Percentiles rank a stretch among this genome's conserved stretches.
phyloP scores from a whole-genome alignment of 2,888 invertebrate species.

The Agrotis clavis region DNA sequence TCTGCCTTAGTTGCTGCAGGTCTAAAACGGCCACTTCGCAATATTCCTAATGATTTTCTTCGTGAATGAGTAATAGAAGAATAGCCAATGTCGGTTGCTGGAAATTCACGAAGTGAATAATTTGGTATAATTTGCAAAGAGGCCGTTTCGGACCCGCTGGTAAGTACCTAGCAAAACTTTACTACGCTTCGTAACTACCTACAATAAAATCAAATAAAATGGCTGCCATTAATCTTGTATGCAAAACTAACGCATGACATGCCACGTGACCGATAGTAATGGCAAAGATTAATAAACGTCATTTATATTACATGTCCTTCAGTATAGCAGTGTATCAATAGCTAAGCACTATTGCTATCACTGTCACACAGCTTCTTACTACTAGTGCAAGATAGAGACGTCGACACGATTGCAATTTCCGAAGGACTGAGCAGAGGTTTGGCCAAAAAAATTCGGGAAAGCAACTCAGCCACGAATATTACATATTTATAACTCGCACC shows the following conservation, averaged over 20 bases:
- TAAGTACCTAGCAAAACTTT: neutral
- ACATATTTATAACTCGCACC: too few species aligned
- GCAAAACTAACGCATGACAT: conserved; percentile 28
- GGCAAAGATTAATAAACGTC: neutral
- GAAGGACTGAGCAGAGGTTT: neutral
- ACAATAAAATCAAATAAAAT: conserved; percentile 34
- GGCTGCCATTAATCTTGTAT: conserved; percentile 19
- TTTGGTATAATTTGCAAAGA: too few species aligned
- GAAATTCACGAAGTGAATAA: too few species aligned
- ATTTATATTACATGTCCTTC: neutral
- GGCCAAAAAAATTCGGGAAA: neutral
- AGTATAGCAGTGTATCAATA: too few species aligned
- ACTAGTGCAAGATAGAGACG: neutral
- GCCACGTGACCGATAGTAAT: conserved; percentile 36
- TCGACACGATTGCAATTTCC: too few species aligned
- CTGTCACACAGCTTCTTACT: neutral
- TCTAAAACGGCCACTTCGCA: too few species aligned
- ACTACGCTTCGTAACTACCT: neutral
- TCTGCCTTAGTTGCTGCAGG: too few species aligned
- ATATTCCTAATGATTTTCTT: too few species aligned
- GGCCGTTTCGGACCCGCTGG: too few species aligned
- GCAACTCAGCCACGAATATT: too few species aligned
- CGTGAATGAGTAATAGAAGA: too few species aligned
- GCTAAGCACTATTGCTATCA: neutral
- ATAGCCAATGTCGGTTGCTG: too few species aligned